Base-by-base conservation (phyloP, 1,140 invertebrate genomes). In the Leptinotarsa texana region DNA sequence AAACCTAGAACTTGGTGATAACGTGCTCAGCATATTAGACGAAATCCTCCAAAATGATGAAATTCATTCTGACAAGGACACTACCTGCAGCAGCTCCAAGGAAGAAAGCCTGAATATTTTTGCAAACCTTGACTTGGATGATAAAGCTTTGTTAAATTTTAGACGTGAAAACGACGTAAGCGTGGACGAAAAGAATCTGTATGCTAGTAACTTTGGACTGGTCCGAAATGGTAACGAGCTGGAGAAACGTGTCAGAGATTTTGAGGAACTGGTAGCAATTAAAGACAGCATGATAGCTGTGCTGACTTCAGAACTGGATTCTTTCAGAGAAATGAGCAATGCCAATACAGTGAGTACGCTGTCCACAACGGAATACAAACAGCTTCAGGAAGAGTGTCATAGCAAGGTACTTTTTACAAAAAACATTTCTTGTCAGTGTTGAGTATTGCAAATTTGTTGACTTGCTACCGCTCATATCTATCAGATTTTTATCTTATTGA, bases 341-440 rank as follows among this genome's bases (percentile, higher is more conserved):
- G 80, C 78, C 47, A 79, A 79, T 77, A 87, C 85, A 0, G 77
- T 84, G 15, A 88, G 86, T 78, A 82, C 83, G 62, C 83, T 83
- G 11, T 84, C 83, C 61, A 86, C 86, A 0, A 88, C 87, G 2
- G 87, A 88, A 72, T 88, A 88, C 80, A 85, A 86, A 73, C 84
- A 85, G 4, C 81, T 86, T 17, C 85, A 87, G 48, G 87, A 88
- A 57, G 87, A 88, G 48, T 86, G 83, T 49, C 84, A 85, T 5
- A 82, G 75, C 48, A 85, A 85, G 74, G 82, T 81, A 79, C 33
- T 42, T 42, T 33, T 33, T 1, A 33, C 33, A 42, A 42, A 42
- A 42, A 42, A 42, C 1, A 42, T 2, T 42, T 42, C 8, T 42
- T 42, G 33, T 42, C 0, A 0, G 33, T 33, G 2, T 22, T 27